These are phyloP conservation scores for Brachyistius frenatus DNA, from an alignment of 2,113 vertebrate species.

Conservation along the genomic window DNA sequence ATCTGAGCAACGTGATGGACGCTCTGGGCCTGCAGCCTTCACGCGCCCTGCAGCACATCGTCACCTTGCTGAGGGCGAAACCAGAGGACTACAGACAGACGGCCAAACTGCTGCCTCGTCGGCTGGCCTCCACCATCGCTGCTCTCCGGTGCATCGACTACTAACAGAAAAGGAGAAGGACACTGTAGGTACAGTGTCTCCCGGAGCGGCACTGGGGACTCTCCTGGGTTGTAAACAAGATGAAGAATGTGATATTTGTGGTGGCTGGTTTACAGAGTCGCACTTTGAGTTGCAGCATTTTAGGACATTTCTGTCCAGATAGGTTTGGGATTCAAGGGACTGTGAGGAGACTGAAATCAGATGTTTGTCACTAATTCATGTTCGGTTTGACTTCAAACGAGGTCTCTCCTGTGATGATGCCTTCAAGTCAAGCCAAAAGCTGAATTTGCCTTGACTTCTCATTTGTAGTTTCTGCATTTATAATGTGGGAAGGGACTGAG, in stretches of 20 bases:
- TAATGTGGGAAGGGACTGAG: not conserved
- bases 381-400: constrained; percentile 25
- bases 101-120: constrained; percentile 88
- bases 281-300: constrained; percentile 2
- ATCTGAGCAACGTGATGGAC: constrained; percentile 97
- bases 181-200: not conserved
- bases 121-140: constrained; percentile 86
- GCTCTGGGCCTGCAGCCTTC: constrained; percentile 96
- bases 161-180: constrained; percentile 67
- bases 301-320: constrained; percentile 1
- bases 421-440: constrained; percentile 43
- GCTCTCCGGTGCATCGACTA: constrained; percentile 88
- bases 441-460: constrained; percentile 33
- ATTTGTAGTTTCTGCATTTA: constrained; percentile 26
- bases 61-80: constrained; percentile 88
- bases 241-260: constrained; percentile 30
- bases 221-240: not conserved
- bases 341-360: constrained; percentile 38
- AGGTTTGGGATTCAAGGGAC: not conserved
- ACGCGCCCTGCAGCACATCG: constrained; percentile 86
- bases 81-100: constrained; percentile 91
- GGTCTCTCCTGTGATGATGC: constrained; percentile 22
- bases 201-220: not conserved
- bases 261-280: constrained; percentile 24
- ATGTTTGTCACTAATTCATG: constrained; percentile 22